Conservation (phyloP, 2,888 invertebrate species). For the Cerastoderma edule region DNA sequence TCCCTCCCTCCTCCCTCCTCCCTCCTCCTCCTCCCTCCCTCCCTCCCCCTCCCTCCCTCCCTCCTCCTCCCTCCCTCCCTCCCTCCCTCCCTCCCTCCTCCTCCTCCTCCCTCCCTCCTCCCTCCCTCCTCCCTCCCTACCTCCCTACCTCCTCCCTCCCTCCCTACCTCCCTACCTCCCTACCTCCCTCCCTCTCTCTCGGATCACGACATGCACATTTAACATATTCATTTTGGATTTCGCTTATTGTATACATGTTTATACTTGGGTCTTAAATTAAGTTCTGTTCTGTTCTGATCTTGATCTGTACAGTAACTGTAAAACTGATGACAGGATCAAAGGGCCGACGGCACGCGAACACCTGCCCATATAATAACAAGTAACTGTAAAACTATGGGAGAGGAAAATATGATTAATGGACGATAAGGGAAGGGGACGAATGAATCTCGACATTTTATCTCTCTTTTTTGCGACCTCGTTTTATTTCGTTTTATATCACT, state of each 20-base stretch:
- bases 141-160: background rate
- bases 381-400: constrained; percentile 36
- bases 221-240: too few relatives aligned
- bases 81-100: background rate
- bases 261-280: too few relatives aligned
- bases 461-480: too few relatives aligned
- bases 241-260: too few relatives aligned
- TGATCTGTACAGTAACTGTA: too few relatives aligned
- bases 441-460: too few relatives aligned
- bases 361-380: constrained; percentile 47
- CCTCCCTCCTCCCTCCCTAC: background rate
- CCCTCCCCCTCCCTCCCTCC: background rate
- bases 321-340: constrained; percentile 39
- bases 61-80: background rate
- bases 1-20: background rate
- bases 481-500: too few relatives aligned
- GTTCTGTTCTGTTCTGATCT: too few relatives aligned
- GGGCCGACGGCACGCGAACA: constrained; percentile 44
- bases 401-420: too few relatives aligned
- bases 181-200: too few relatives aligned
- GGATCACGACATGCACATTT: too few relatives aligned
- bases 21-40: background rate
- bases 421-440: too few relatives aligned
- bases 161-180: background rate
- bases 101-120: background rate